Percentiles rank a stretch among this genome's conserved stretches.
phyloP scores from a whole-genome alignment of 2,797 vertebrate species.

The Scolopax rusticola region DNA sequence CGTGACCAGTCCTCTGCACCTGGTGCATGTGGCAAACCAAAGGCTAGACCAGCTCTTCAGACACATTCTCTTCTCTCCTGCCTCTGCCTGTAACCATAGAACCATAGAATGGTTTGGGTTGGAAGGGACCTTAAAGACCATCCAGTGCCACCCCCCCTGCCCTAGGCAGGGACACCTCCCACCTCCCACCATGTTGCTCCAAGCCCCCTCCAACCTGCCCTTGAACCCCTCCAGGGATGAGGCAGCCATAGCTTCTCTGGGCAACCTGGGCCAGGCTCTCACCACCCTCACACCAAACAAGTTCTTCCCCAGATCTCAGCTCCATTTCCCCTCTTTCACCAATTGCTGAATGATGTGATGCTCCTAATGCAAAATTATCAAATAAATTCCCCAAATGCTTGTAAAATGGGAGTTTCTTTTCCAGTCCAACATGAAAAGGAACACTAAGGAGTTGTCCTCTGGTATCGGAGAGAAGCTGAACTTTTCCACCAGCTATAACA shows the following conservation, averaged over 20 bases:
- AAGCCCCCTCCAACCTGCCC: neutral
- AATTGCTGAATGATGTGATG: fast-evolving
- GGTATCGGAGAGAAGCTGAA: neutral
- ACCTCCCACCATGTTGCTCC: neutral
- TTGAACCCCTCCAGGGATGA: neutral
- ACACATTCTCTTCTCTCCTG: neutral
- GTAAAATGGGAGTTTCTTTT: neutral
- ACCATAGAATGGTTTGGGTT: neutral
- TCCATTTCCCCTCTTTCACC: neutral
- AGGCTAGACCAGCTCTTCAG: neutral
- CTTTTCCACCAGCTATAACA: neutral
- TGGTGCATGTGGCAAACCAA: fast-evolving
- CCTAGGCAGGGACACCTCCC: neutral
- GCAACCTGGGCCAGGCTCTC: neutral
- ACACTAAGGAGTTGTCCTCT: neutral
- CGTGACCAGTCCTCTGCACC: fast-evolving
- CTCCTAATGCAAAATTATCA: neutral
- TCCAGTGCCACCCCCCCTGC: neutral
- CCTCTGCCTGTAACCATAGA: neutral
- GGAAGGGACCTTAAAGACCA: neutral
- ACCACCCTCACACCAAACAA: neutral
- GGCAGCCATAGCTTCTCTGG: neutral
- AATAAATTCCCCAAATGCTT: neutral
- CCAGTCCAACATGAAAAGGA: neutral
- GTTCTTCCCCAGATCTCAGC: neutral